These are phyloP conservation scores for Caenorhabditis doughertyi DNA, from an alignment of 2,888 invertebrate species.

Conservation along the genomic window DNA sequence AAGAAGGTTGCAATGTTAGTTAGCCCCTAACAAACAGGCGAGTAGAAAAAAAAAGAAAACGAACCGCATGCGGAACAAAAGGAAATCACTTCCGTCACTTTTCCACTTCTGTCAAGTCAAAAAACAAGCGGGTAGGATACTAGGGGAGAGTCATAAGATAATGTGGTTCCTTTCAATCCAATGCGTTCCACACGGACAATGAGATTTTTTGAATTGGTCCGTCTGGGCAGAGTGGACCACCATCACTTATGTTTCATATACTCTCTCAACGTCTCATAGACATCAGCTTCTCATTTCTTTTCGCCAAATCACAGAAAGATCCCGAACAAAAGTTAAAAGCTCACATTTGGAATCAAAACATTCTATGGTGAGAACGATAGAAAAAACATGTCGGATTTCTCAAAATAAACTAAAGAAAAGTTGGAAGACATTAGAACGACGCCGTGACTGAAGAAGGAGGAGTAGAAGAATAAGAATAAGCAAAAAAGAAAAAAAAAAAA, in stretches of 20 bases:
- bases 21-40: conserved; percentile 16
- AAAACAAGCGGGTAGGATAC: conserved; percentile 43
- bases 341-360: not conserved
- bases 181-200: conserved; percentile 15
- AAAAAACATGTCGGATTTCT: conserved; percentile 54
- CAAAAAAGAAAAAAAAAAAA: conserved; percentile 13
- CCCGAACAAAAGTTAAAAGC: conserved; percentile 8
- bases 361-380: conserved; percentile 32
- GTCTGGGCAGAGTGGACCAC: conserved; percentile 11
- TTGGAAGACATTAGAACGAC: conserved; percentile 58
- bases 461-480: conserved; percentile 30
- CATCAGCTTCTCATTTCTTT: conserved; percentile 25
- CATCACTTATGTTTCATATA: not conserved
- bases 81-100: conserved; percentile 48
- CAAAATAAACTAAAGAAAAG: conserved; percentile 54
- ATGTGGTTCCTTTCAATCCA: conserved; percentile 29
- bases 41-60: conserved; percentile 37
- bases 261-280: not conserved
- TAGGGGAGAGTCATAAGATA: conserved; percentile 36
- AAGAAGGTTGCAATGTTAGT: conserved; percentile 32
- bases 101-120: conserved; percentile 29
- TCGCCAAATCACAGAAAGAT: conserved; percentile 15
- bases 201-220: conserved; percentile 38
- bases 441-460: conserved; percentile 29
- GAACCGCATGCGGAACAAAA: conserved; percentile 44